Base-by-base conservation (phyloP, 2,888 invertebrate genomes). In the Orchesella flavescens region DNA sequence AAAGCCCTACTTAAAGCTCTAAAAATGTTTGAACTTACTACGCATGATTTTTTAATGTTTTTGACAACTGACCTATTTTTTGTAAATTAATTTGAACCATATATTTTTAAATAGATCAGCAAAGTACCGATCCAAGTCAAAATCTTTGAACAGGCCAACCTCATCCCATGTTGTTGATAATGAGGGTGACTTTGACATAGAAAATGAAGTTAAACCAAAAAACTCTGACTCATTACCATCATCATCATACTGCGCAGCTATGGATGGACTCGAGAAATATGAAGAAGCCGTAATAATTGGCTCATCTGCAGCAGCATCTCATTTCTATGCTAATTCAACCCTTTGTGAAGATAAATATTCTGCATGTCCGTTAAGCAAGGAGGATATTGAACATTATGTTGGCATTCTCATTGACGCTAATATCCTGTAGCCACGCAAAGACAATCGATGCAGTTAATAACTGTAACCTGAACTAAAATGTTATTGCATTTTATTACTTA, bases 281-380 rank as follows among this genome's bases (percentile, higher is more conserved):
- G 85, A 85, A 72, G 78, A 84, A 9, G 85, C 85, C 24, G 85
- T 84, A 0, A 43, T 73, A 49, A 43, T 85, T 59, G 73, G 77
- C 53, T 69, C 66, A 44, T 80, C 78, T 19, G 66, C 61, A 59
- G n/a, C 55, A 12, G 49, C 65, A n/a, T 23, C 63, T 4, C 13
- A 69, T 53, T 73, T 74, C 44, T 76, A 66, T 66, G 24, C 17
- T 57, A 85, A 85, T 81, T 84, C 81, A 5, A 82, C 85, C 13
- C 53, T 84, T 53, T 86, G 86, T 72, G 49, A 66, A 19, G 71
- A 68, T 10, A 69, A 77, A 15, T 84, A 77, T 57, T 66, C 66
- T 49, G 69, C 66, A n/a, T 86, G 86, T 66, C 84, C 86, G 17
- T 53, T 86, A 59, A 80, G 72, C 7, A 72, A 65, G 34, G 61